Evolutionary conservation across 2,888 invertebrate genomes (phyloP), one percentile per base, ranked within the genome.

Genomic region (Cyrtodaria siliqua): DNA sequence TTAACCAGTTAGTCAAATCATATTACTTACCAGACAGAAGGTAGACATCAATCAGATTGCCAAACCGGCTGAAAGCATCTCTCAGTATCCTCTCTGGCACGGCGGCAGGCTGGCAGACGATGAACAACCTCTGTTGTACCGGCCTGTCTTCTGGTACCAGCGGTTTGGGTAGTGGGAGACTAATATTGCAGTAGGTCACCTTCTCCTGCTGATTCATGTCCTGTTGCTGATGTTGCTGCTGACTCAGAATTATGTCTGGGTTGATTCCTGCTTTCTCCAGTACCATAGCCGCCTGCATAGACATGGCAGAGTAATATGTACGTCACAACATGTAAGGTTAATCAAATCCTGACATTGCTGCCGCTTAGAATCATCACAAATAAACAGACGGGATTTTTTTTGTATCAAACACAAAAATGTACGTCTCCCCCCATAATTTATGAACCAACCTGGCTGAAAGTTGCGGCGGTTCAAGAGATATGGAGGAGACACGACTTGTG

Each of bases 21-120:
- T 8, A 33, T 12, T n/a, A 3, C 84, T 63, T 57, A 91, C 97
- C 96, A 56, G 96, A 96, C 84, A 98, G 94, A 92, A 98, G 95
- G 91, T 97, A 98, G 1, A 97, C 97, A 92, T 97, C 97, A 70
- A 98, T 97, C 12, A 98, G 94, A 91, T 96, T 95, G 6, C 97
- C 98, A 93, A 98, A 98, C 88, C 98, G 95, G 87, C 97, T 97
- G 92, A 98, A 98, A 23, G 97, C 95, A 92, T 98, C 97, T 87
- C 96, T 95, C 89, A 98, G 94, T 26, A 96, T 96, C 72, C 96
- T 95, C 83, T 96, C 94, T 1, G 97, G 96, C 16, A 97, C 96
- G 52, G 97, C 94, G 64, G 94, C 94, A 87, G 95, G 94, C 81
- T 94, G 93, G 81, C 94, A 94, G 18, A 95, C 94, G 70, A 95